Percentiles rank a stretch among this genome's conserved stretches.
Conservation (phyloP, 2,888 invertebrate genomes). For the Argyra leucocephala region DNA sequence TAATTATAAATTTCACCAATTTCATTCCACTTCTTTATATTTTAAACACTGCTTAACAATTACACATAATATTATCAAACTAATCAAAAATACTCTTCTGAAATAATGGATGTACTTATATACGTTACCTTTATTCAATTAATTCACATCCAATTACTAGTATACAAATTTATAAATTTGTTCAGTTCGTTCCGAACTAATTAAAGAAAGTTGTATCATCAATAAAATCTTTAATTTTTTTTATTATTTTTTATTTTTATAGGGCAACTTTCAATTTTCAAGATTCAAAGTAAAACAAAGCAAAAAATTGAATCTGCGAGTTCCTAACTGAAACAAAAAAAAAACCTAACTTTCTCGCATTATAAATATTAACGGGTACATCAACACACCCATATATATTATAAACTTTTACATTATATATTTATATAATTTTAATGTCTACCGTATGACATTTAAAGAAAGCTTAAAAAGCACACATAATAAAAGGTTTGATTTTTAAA, state of each 20-base stretch:
- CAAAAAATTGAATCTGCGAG: background rate
- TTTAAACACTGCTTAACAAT: too few species aligned
- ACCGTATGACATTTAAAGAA: background rate
- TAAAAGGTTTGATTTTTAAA: background rate
- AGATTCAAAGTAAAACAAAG: background rate
- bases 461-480: slow-evolving; percentile 6
- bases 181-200: background rate
- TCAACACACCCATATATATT: background rate
- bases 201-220: background rate
- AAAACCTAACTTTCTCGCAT: background rate
- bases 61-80: too few species aligned
- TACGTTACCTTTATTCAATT: too few species aligned
- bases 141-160: too few species aligned
- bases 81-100: too few species aligned
- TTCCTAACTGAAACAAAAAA: background rate
- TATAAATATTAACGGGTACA: background rate
- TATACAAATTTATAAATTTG: background rate
- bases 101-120: too few species aligned
- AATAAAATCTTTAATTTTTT: background rate
- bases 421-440: too few species aligned
- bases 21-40: too few species aligned
- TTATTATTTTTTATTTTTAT: background rate
- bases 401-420: too few species aligned
- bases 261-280: slow-evolving; percentile 3
- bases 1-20: too few species aligned